A percentile compares a stretch with the other conserved stretches of the same genome.
Conservation (phyloP, 2,113 vertebrate species). For the Mustela lutreola region DNA sequence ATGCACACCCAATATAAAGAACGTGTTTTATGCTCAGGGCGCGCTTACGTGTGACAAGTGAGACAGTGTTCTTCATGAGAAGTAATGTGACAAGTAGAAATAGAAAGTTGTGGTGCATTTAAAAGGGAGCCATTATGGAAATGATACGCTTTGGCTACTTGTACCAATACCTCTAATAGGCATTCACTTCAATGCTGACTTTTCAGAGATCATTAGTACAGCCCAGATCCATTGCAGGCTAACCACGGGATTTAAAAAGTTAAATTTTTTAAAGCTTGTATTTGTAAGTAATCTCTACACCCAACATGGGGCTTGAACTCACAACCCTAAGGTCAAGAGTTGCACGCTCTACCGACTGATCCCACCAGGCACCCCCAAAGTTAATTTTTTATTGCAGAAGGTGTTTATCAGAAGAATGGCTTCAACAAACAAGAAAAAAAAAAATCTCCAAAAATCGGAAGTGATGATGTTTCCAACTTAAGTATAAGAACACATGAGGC, state of each 20-base stretch:
- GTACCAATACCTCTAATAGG: no score
- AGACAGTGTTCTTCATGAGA: not conserved
- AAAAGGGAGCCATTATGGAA: not conserved
- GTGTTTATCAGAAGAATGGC: not conserved
- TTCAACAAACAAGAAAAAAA: not conserved
- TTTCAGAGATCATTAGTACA: not conserved
- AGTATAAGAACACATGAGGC: not conserved
- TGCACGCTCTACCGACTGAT: not conserved
- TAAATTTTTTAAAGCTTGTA: not conserved
- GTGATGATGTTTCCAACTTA: not conserved
- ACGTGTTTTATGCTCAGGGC: not conserved
- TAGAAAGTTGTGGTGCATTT: not conserved
- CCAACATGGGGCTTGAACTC: not conserved
- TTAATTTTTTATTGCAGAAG: not conserved
- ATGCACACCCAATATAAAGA: rapidly evolving
- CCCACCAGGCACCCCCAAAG: not conserved
- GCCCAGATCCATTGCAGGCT: not conserved
- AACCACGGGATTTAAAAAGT: not conserved
- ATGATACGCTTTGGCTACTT: no score
- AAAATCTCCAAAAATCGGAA: not conserved
- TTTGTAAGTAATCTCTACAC: not conserved
- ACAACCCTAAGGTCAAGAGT: not conserved
- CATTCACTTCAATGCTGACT: not conserved
- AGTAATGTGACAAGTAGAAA: not conserved
- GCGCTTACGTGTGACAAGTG: rapidly evolving